Base-by-base conservation (phyloP, 2,113 vertebrate genomes). In the Cynocephalus volans region DNA sequence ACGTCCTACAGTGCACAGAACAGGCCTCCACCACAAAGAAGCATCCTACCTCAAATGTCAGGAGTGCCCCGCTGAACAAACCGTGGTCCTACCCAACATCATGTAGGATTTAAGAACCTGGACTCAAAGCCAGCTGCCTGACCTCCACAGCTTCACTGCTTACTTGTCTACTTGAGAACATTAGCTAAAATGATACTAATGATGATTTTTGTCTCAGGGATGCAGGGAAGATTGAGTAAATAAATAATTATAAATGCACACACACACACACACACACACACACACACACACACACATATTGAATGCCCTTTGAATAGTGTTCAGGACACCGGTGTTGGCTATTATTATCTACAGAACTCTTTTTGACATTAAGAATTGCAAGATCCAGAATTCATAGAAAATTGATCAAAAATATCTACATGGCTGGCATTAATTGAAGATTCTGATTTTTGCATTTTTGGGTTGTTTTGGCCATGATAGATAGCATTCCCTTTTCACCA, bases 41-140 rank as follows among this genome's bases (percentile, higher is more conserved):
- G 8, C 33, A 1, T 15, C 45, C 26, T 3, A 10, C 23, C 36
- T 41, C 31, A 48, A 64, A 36, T 48, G 3, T 36, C 73, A 70
- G 8, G 1, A n/a, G 5, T 15, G 1, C 21, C 0, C 8, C 45
- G 4, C 24, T 18, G 18, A 21, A 45, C 6, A 72, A 33, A 5
- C 10, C n/a, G 12, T 13, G 26, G 8, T 31, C 18, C 45, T 10
- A 23, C 1, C 36, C 31, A 54, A 33, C 6, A 21, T 28, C 56
- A 24, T 10, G 1, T 8, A 33, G 90, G 45, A 9, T 48, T 89
- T 94, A 89, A 19, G 26, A 73, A 28, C n/a, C 45, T 2, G 6
- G 13, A 24, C n/a, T 24, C 0, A 4, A 33, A 88, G 21, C 28
- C 54, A 26, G 17, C 33, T 54, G 13, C 65, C 76, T 45, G 67